phyloP scores from a whole-genome alignment of 2,113 vertebrate genomes.

The Herpetotheres cachinnans region DNA sequence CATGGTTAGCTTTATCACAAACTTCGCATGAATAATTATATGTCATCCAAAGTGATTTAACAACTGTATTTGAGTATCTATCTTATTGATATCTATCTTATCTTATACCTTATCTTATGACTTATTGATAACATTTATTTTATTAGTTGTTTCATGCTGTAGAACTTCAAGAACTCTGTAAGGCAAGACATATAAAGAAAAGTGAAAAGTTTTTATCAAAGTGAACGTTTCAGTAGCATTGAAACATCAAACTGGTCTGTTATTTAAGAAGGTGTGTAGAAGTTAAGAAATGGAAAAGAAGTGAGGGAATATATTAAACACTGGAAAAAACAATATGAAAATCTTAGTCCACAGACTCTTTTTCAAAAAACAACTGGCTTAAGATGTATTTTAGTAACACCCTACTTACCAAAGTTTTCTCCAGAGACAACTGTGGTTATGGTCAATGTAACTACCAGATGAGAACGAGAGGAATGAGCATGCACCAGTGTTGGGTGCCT shows the following conservation, averaged over 20 bases:
- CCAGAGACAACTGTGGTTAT: constrained; percentile 63
- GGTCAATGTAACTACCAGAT: constrained; percentile 81
- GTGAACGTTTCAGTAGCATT: neutral
- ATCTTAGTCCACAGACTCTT: neutral
- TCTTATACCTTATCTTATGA: neutral
- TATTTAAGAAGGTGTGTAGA: neutral
- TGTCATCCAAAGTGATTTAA: neutral
- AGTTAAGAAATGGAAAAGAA: neutral
- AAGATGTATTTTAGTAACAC: neutral
- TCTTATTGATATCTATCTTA: neutral
- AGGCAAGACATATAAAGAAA: neutral
- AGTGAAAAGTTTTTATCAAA: neutral
- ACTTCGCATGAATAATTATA: neutral
- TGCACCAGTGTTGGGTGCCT: constrained; percentile 81
- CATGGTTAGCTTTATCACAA: neutral
- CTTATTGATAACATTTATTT: neutral
- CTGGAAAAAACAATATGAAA: neutral
- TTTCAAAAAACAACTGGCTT: neutral
- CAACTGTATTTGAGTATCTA: neutral
- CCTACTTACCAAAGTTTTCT: constrained; percentile 68
- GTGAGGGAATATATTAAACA: neutral
- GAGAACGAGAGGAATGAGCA: constrained; percentile 82
- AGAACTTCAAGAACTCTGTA: neutral
- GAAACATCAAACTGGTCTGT: neutral
- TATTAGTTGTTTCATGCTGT: neutral